phyloP scores from a whole-genome alignment of 1,140 invertebrate species.

The Drosophila sp. region DNA sequence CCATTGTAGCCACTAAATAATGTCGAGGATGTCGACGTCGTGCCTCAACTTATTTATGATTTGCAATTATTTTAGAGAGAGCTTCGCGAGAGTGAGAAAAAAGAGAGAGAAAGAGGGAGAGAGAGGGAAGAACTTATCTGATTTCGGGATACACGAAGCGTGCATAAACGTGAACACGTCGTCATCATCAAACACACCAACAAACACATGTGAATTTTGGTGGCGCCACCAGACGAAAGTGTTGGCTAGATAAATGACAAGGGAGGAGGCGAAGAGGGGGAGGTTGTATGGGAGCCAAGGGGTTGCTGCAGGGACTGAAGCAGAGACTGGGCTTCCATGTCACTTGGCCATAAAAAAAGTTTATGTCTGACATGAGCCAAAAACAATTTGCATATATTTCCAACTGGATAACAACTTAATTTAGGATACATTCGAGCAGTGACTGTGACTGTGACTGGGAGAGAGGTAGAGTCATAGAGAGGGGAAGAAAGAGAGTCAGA shows the following conservation, averaged over 20 bases:
- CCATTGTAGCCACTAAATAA: constrained; percentile 67
- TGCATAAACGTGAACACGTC: constrained; percentile 63
- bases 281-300: neutral
- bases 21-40: constrained; percentile 59
- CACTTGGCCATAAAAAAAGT: constrained; percentile 78
- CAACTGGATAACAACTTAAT: constrained; percentile 76
- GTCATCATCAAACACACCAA: constrained; percentile 28
- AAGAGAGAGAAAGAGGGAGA: neutral
- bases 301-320: neutral
- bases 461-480: neutral
- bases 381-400: constrained; percentile 83
- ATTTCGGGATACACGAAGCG: constrained; percentile 68
- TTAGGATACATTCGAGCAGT: constrained; percentile 55
- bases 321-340: constrained; percentile 57
- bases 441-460: neutral
- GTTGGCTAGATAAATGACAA: constrained; percentile 67
- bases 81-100: constrained; percentile 23
- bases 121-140: constrained; percentile 54
- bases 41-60: constrained; percentile 75
- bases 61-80: constrained; percentile 72
- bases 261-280: neutral
- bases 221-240: constrained; percentile 69
- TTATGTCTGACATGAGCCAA: constrained; percentile 81
- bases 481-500: neutral
- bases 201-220: neutral